These are phyloP conservation scores for Dasypogon diadema DNA, from an alignment of 2,888 invertebrate species.

Conservation along the genomic window DNA sequence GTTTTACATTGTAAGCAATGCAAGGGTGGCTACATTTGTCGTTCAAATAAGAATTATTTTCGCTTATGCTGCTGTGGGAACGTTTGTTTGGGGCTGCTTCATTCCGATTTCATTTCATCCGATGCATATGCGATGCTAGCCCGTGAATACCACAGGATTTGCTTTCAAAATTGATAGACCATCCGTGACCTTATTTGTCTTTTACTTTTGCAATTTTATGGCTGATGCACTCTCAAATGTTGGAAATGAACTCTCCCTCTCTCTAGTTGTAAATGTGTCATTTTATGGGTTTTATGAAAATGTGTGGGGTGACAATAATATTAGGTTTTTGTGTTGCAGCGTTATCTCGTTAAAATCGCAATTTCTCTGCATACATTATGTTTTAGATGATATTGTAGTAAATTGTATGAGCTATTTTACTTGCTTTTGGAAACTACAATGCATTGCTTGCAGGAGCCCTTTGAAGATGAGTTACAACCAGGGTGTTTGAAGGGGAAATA, in stretches of 20 bases:
- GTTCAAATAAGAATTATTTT: conserved; percentile 16
- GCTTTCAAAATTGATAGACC: conserved; percentile 13
- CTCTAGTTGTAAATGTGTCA: neutral
- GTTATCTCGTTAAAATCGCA: neutral
- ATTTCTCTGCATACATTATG: no score
- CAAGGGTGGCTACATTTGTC: conserved; percentile 16
- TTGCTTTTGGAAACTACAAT: no score
- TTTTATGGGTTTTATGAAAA: no score
- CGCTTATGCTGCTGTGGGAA: neutral
- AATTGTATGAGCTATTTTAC: no score
- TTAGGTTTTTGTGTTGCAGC: neutral
- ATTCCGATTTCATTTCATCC: neutral
- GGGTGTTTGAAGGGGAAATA: no score
- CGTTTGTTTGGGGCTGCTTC: conserved; percentile 10
- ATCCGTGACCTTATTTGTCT: conserved; percentile 13
- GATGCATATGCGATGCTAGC: neutral
- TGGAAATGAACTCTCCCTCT: neutral
- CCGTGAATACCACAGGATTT: conserved; percentile 12
- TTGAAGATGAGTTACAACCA: no score
- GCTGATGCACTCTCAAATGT: neutral
- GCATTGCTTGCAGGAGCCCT: no score
- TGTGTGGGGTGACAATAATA: neutral
- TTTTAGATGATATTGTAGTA: no score
- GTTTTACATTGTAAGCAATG: neutral
- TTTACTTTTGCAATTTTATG: conserved; percentile 33